Evolutionary conservation across 1,140 invertebrate species (phyloP).

Genomic region (Brachionus rotundiformis): DNA sequence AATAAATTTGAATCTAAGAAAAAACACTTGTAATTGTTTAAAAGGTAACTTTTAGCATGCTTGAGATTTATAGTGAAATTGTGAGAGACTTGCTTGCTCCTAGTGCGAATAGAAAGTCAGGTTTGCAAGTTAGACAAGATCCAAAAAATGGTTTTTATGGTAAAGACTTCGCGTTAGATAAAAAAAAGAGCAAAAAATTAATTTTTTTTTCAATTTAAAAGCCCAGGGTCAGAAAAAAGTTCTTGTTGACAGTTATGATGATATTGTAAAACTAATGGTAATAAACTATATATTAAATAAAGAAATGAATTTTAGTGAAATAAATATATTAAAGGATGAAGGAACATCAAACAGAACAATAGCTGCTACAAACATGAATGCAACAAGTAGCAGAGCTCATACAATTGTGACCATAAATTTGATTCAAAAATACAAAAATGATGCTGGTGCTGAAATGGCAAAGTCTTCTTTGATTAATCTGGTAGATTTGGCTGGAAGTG

Average conservation of each 20-base stretch:
- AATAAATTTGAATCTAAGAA: background rate
- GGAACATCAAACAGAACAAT: constrained; percentile 69
- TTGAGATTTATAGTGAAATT: constrained; percentile 72
- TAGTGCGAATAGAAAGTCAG: constrained; percentile 63
- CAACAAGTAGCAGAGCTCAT: constrained; percentile 70
- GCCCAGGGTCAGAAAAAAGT: constrained; percentile 67
- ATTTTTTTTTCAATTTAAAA: constrained; percentile 55
- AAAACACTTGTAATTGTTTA: no score
- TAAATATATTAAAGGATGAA: constrained; percentile 62
- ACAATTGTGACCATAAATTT: constrained; percentile 70
- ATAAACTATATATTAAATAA: background rate
- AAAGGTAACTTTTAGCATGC: constrained; percentile 66
- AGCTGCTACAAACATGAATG: constrained; percentile 71
- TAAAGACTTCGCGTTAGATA: constrained; percentile 53
- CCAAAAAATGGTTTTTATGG: constrained; percentile 71
- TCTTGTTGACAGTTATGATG: constrained; percentile 67
- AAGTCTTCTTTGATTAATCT: constrained; percentile 69
- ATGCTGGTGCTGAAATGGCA: constrained; percentile 67
- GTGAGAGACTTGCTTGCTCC: constrained; percentile 68
- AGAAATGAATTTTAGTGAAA: background rate
- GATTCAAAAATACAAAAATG: constrained; percentile 67
- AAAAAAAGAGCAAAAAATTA: background rate
- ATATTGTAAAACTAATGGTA: constrained; percentile 67
- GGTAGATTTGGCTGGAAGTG: constrained; percentile 71
- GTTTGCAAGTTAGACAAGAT: constrained; percentile 69